Evolutionary conservation across 2,888 invertebrate genomes (phyloP).

Genomic region (Drosophila limbata): DNA sequence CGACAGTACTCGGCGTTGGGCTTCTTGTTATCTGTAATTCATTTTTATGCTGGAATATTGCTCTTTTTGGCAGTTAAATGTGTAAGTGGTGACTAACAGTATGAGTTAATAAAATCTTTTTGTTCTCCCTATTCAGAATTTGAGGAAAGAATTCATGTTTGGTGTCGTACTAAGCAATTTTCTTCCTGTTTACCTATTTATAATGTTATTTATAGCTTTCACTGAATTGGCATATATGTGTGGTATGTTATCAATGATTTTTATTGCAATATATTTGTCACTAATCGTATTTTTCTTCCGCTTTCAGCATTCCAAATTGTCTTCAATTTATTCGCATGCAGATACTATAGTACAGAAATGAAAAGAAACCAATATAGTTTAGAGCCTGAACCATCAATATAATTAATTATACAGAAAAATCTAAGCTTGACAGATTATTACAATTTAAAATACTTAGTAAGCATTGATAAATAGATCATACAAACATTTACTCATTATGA

Average conservation of each 20-base stretch:
- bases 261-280: not conserved
- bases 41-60: not conserved
- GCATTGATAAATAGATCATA: not conserved
- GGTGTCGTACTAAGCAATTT: not conserved
- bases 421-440: too few species aligned
- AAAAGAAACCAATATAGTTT: not conserved
- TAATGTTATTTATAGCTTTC: too few species aligned
- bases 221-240: too few species aligned
- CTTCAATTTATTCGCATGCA: slow-evolving; percentile 2
- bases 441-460: not conserved
- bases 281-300: not conserved
- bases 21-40: not conserved
- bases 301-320: not conserved
- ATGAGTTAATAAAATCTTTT: not conserved
- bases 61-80: not conserved
- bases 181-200: too few species aligned
- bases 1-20: too few species aligned
- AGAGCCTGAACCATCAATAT: too few species aligned
- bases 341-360: slow-evolving; percentile 11
- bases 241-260: not conserved
- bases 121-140: not conserved
- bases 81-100: not conserved
- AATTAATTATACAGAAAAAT: too few species aligned
- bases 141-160: slow-evolving; percentile 4
- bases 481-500: not conserved